phyloP scores from a whole-genome alignment of 2,888 invertebrate species.

The Drosophila lacicola region DNA sequence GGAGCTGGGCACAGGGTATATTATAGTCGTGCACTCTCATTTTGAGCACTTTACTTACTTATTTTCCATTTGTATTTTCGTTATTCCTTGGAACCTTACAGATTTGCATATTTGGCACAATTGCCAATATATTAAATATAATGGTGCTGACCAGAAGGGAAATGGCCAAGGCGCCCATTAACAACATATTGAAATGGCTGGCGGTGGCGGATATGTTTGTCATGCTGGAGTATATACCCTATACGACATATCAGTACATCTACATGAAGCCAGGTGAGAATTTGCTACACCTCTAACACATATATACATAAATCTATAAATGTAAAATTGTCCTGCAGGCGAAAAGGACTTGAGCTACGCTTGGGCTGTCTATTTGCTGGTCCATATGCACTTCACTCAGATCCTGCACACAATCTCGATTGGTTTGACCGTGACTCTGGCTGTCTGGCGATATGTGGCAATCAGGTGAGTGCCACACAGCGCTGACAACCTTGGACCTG shows the following conservation, averaged over 20 bases:
- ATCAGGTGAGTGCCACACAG: constrained; percentile 88
- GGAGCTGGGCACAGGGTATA: not conserved
- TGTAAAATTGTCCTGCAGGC: constrained; percentile 86
- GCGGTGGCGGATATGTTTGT: constrained; percentile 96
- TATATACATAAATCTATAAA: not conserved
- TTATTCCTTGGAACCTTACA: constrained; percentile 64
- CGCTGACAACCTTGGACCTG: not conserved
- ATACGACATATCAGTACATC: constrained; percentile 89
- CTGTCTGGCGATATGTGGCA: constrained; percentile 95
- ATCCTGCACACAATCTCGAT: constrained; percentile 96
- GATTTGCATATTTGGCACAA: constrained; percentile 94
- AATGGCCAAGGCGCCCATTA: constrained; percentile 93
- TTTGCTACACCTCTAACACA: not conserved
- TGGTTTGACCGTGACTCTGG: constrained; percentile 95
- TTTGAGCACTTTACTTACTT: not conserved
- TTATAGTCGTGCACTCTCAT: not conserved
- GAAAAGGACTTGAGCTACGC: constrained; percentile 94
- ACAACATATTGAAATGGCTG: constrained; percentile 92
- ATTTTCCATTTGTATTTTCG: constrained; percentile 1
- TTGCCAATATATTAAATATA: constrained; percentile 94
- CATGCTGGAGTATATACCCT: constrained; percentile 94
- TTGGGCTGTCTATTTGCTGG: constrained; percentile 93
- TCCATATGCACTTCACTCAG: constrained; percentile 96
- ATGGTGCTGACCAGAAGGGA: constrained; percentile 93
- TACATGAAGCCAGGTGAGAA: constrained; percentile 87